phyloP scores from a whole-genome alignment of 1,140 invertebrate genomes.

The Oscheius sp. region DNA sequence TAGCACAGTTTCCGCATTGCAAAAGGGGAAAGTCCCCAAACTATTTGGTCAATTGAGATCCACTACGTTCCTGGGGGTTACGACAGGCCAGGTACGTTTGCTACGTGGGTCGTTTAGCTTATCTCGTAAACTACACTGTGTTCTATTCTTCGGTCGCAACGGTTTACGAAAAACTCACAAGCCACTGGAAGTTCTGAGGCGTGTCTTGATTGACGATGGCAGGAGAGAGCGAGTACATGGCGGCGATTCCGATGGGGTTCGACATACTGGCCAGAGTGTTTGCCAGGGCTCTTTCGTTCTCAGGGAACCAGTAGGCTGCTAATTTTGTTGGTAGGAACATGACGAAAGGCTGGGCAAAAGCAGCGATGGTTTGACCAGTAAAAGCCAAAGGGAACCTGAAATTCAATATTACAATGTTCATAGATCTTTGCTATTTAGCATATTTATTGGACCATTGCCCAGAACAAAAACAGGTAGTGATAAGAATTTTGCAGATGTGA shows the following conservation, averaged over 20 bases:
- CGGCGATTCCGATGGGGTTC: conserved; percentile 55
- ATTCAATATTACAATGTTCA: too few relatives aligned
- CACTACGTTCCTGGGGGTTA: too few relatives aligned
- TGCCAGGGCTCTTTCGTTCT: conserved; percentile 51
- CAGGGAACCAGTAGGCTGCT: conserved; percentile 55
- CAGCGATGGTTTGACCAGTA: conserved; percentile 51
- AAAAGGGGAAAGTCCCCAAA: background rate
- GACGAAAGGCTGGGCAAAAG: conserved; percentile 53
- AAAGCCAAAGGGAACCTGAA: conserved; percentile 51
- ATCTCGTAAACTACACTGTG: too few relatives aligned
- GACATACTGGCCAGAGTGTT: conserved; percentile 55
- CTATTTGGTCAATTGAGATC: too few relatives aligned
- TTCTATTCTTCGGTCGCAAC: too few relatives aligned
- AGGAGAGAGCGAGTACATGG: conserved; percentile 52
- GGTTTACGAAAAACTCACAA: conserved; percentile 43
- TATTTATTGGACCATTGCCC: too few relatives aligned
- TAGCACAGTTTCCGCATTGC: background rate
- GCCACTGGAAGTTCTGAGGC: conserved; percentile 41
- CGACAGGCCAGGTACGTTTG: too few relatives aligned
- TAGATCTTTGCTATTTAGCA: background rate
- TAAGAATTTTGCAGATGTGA: too few relatives aligned
- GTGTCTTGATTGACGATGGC: conserved; percentile 43
- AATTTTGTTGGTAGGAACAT: conserved; percentile 59
- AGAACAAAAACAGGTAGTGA: too few relatives aligned
- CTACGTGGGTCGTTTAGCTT: too few relatives aligned